Percentiles rank a stretch among this genome's conserved stretches.
phyloP scores from a whole-genome alignment of 1,140 invertebrate genomes.

The Trachelipus rathkii region DNA sequence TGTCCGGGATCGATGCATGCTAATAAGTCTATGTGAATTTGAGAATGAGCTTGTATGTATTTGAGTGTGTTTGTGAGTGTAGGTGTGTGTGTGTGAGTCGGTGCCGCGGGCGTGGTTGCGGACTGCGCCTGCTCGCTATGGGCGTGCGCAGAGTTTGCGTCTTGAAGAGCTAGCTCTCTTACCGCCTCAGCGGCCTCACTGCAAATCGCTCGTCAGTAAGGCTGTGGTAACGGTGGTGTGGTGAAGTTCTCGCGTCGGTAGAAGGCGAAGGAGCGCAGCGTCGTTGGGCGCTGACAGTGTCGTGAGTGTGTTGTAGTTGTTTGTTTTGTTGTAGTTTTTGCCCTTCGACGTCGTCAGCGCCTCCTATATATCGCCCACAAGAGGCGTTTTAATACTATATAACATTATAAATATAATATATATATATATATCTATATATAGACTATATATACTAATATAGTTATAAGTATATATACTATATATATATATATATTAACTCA shows the following conservation, averaged over 20 bases:
- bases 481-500: no score
- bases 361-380: background rate
- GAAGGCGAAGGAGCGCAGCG: conserved; percentile 2
- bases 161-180: background rate
- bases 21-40: no score
- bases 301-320: background rate
- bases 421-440: no score
- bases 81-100: background rate
- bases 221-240: background rate
- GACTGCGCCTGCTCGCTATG: conserved; percentile 4
- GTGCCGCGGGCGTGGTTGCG: conserved; percentile 7
- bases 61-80: no score
- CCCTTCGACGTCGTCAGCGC: background rate
- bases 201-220: background rate
- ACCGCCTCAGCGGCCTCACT: background rate
- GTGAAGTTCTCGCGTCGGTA: background rate
- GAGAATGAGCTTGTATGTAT: background rate
- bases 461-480: no score
- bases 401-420: no score
- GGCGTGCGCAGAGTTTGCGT: conserved; percentile 2
- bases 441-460: no score
- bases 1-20: background rate
- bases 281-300: background rate
- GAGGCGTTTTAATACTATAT: background rate
- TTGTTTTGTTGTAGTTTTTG: no score